Conservation (phyloP, 2,113 vertebrate genomes). For the Aythya baeri region DNA sequence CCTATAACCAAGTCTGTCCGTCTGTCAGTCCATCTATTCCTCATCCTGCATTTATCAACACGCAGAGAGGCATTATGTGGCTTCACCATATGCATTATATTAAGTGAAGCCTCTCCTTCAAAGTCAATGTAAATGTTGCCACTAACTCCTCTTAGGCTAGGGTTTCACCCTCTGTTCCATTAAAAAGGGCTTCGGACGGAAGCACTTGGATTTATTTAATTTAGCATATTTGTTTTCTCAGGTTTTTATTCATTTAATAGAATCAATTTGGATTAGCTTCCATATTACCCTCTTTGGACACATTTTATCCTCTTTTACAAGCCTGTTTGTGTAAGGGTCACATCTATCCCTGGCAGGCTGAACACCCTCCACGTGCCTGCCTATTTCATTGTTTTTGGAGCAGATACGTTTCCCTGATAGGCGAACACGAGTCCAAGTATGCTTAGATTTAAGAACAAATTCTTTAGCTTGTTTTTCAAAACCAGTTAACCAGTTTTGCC, state of each 20-base stretch:
- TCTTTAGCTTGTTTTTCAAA: background rate
- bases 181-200: background rate
- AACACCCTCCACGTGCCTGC: background rate
- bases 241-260: background rate
- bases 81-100: accelerated
- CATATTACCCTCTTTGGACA: background rate
- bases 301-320: background rate
- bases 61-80: background rate
- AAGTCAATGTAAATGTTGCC: background rate
- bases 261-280: background rate
- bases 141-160: background rate
- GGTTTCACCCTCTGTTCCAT: background rate
- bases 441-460: background rate
- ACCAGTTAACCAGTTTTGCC: background rate
- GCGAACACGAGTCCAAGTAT: background rate
- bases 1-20: background rate
- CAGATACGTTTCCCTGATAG: accelerated
- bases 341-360: background rate
- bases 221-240: background rate
- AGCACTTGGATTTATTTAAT: background rate
- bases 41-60: background rate
- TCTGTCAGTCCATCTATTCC: background rate
- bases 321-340: background rate
- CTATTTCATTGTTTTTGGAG: background rate
- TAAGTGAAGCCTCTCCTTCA: background rate